Evolutionary conservation across 2,888 invertebrate species (phyloP).

Genomic region (Malthinus flaveolus): DNA sequence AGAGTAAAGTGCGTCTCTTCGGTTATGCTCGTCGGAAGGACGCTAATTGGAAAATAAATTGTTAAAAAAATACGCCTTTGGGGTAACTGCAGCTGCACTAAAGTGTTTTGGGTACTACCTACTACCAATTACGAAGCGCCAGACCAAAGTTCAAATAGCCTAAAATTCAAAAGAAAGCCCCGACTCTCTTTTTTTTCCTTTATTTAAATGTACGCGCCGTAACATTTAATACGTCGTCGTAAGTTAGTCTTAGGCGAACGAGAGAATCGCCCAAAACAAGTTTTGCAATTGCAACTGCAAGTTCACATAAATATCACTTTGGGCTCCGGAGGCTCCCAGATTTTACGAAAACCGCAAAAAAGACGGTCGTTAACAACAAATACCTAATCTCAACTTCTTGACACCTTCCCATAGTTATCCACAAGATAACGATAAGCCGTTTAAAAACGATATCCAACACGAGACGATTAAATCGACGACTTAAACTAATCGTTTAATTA

Average conservation of each 20-base stretch:
- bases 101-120: constrained; percentile 24
- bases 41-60: constrained; percentile 23
- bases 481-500: constrained; percentile 20
- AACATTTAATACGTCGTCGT: background rate
- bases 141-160: constrained; percentile 4
- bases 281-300: constrained; percentile 28
- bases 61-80: constrained; percentile 19
- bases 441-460: constrained; percentile 22
- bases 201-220: background rate
- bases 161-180: too few relatives aligned
- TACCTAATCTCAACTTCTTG: constrained; percentile 31
- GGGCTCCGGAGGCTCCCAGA: constrained; percentile 21
- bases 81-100: constrained; percentile 21
- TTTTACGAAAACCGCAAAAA: constrained; percentile 28
- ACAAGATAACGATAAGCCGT: constrained; percentile 20
- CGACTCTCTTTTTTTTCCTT: background rate
- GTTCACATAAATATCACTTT: constrained; percentile 35
- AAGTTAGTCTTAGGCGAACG: background rate
- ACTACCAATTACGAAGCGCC: constrained; percentile 22
- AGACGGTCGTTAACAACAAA: constrained; percentile 25
- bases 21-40: constrained; percentile 12
- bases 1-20: background rate
- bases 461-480: constrained; percentile 20
- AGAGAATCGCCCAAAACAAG: constrained; percentile 19
- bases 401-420: constrained; percentile 10